Evolutionary conservation across 2,888 invertebrate species (phyloP), one percentile per base, ranked within the genome.

Genomic region (Notodonta ziczac): DNA sequence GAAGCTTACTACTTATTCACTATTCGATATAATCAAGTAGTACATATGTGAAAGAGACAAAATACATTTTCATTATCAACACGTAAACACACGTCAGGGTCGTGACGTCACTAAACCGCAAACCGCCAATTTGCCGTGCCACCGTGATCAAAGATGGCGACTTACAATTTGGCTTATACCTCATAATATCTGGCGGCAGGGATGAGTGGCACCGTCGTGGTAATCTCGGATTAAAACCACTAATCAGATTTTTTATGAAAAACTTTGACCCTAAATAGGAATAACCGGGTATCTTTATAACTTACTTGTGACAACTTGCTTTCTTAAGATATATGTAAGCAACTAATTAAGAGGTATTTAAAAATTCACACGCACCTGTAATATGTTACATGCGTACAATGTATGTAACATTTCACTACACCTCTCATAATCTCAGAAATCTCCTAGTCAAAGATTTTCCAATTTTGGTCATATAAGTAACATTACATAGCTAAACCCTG

Each of bases 111-210:
- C 61, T 54, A 39, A 14, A 46, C 85, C 84, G 70, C 84, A 83
- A 82, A 85, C 87, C 87, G 86, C 87, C 87, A 87, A 87, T 87
- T 87, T 87, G 80, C 70, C 63, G 72, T 72, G 72, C 69, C 66
- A 65, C 42, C 73, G 74, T 74, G 78, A 84, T 85, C 86, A 85
- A 86, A 87, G 84, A 83, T 82, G 80, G 74, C 79, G 69, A 58
- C 72, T 69, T 76, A 79, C 82, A 85, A 82, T 87, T 81, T 80
- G 74, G 71, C 54, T 35, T 67, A 66, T 67, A 66, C 67, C 59
- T 57, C 69, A 70, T 75, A 75, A 72, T 76, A 73, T 74, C 65
- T 63, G 62, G 56, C 57, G 62, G 59, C 58, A 57, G 14, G 40
- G 71, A 4, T 12, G 9, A 71, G 67, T 70, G 63, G 42, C 53